Evolutionary conservation across 2,797 vertebrate genomes (phyloP).

Genomic region (Pelobates cultripes): DNA sequence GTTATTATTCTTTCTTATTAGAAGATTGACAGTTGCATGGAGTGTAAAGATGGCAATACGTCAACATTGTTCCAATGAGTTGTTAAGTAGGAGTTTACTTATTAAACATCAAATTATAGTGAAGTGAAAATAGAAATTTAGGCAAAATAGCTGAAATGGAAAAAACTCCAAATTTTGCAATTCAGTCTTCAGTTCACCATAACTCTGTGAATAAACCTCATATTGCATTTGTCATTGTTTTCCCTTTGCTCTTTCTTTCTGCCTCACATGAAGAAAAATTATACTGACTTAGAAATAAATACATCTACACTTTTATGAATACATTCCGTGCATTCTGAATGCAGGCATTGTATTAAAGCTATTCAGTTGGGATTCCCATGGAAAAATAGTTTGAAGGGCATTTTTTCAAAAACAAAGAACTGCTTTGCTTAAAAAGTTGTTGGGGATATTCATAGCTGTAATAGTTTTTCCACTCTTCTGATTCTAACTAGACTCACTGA

Average conservation of each 20-base stretch:
- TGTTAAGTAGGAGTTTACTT: too few species aligned
- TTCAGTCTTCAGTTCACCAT: too few species aligned
- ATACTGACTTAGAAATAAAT: conserved; percentile 41
- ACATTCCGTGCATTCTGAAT: conserved; percentile 22
- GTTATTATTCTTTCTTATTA: too few species aligned
- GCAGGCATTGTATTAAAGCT: conserved; percentile 27
- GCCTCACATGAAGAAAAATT: conserved; percentile 12
- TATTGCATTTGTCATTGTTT: conserved; percentile 3
- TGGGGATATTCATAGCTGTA: not conserved
- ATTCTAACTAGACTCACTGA: not conserved
- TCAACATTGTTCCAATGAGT: too few species aligned
- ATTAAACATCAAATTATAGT: too few species aligned
- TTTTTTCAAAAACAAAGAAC: conserved; percentile 17
- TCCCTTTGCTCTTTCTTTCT: not conserved
- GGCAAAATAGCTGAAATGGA: too few species aligned
- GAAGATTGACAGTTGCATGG: too few species aligned
- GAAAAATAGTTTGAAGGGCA: not conserved
- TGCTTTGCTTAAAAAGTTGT: conserved; percentile 8
- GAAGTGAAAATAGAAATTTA: too few species aligned
- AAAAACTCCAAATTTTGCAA: too few species aligned
- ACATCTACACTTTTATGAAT: conserved; percentile 26
- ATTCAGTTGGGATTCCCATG: conserved; percentile 15
- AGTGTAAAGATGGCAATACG: too few species aligned
- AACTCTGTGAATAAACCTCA: too few species aligned
- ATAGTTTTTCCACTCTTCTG: conserved; percentile 16